A percentile compares a stretch with the other conserved stretches of the same genome.
Conservation (phyloP, 35 echinoderm and acorn worm genomes). For the Amphiura filiformis region DNA sequence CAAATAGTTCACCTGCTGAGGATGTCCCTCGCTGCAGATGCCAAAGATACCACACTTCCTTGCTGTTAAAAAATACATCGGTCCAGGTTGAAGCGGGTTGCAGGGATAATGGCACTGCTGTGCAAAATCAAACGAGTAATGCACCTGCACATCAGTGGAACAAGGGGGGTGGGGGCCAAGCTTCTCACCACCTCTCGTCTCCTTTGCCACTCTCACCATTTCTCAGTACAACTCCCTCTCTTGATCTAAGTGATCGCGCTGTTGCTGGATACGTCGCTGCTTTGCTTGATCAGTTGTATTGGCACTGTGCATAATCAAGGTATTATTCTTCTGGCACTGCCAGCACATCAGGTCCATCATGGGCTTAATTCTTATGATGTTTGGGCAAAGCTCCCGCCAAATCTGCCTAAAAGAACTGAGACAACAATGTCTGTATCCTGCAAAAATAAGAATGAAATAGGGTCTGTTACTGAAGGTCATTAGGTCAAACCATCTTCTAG, state of each 20-base stretch:
- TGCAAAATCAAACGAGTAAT: slow-evolving; percentile 76
- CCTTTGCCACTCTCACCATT: not conserved
- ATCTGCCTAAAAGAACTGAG: slow-evolving; percentile 1
- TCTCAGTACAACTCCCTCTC: not conserved
- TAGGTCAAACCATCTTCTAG: too few species aligned
- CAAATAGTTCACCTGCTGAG: slow-evolving; percentile 55
- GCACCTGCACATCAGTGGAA: slow-evolving; percentile 16
- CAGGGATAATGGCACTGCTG: slow-evolving; percentile 61
- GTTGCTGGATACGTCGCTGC: not conserved
- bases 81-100: slow-evolving; percentile 61
- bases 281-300: slow-evolving; percentile 22
- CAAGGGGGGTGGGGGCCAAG: slow-evolving; percentile 21
- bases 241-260: slow-evolving; percentile 18
- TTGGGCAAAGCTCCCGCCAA: slow-evolving; percentile 33
- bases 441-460: too few species aligned
- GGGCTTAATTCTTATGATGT: slow-evolving; percentile 34
- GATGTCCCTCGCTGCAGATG: slow-evolving; percentile 21
- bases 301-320: not conserved
- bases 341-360: slow-evolving; percentile 50
- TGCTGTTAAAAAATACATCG: slow-evolving; percentile 56
- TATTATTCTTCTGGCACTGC: slow-evolving; percentile 54
- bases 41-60: slow-evolving; percentile 71
- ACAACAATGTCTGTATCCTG: too few species aligned
- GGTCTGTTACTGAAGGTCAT: too few species aligned
- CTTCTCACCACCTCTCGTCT: not conserved